Evolutionary conservation across 2,888 invertebrate species (phyloP).

Genomic region (Ichneumoninae sp.): DNA sequence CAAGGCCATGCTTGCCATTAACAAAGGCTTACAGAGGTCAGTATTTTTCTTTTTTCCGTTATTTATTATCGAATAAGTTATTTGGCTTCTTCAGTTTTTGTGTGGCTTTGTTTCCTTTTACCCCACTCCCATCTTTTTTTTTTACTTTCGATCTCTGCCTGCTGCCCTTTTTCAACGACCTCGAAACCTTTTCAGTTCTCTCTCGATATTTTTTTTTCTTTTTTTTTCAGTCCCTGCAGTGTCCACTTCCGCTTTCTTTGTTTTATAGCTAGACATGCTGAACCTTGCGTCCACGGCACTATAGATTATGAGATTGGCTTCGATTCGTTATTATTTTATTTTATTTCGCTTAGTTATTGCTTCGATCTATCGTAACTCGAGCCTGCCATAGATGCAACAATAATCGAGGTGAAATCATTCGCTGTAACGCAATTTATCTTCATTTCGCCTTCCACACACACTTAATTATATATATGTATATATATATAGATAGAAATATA

Average conservation of each 20-base stretch:
- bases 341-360: conserved; percentile 22
- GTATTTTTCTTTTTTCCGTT: conserved; percentile 85
- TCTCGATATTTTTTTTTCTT: conserved; percentile 26
- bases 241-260: neutral
- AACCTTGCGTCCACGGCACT: conserved; percentile 24
- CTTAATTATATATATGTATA: neutral
- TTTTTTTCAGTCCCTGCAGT: conserved; percentile 25
- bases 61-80: conserved; percentile 65
- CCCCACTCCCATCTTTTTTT: conserved; percentile 5
- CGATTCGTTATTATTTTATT: conserved; percentile 33
- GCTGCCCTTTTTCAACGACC: neutral
- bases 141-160: neutral
- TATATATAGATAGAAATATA: conserved; percentile 3
- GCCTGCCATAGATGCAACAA: conserved; percentile 6
- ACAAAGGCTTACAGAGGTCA: conserved; percentile 94
- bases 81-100: conserved; percentile 28
- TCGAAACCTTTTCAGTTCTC: conserved; percentile 32
- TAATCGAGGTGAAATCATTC: neutral
- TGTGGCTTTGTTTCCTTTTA: conserved; percentile 17
- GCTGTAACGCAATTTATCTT: conserved; percentile 26
- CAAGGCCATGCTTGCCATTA: conserved; percentile 93
- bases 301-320: conserved; percentile 8
- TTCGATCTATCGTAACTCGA: conserved; percentile 35
- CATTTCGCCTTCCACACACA: conserved; percentile 62
- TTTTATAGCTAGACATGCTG: conserved; percentile 15